Conservation (phyloP, 1,140 invertebrate genomes). For the Drosophila auraria region DNA sequence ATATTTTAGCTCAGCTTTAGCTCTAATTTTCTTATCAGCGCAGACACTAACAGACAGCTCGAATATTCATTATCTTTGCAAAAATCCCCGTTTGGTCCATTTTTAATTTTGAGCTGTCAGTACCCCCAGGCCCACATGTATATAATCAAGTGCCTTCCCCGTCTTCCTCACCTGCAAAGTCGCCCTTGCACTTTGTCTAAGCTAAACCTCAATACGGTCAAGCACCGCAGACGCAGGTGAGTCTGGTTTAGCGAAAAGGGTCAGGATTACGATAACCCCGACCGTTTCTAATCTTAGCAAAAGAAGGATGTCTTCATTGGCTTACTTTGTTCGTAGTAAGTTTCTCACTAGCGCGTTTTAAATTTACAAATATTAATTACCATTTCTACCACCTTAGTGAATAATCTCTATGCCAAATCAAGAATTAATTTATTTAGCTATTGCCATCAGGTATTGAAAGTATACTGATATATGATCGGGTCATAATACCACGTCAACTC, state of each 20-base stretch:
- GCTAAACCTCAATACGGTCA: neutral
- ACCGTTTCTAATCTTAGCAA: too few species aligned
- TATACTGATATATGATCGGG: constrained; percentile 2
- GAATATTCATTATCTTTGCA: constrained; percentile 14
- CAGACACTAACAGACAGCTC: constrained; percentile 17
- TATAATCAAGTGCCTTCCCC: constrained; percentile 8
- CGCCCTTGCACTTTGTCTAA: neutral
- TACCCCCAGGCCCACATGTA: constrained; percentile 10
- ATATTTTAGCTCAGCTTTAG: neutral
- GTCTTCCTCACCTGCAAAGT: neutral
- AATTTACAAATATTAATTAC: neutral
- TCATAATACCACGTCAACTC: constrained; percentile 12
- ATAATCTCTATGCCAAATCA: constrained; percentile 33
- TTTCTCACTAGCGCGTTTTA: too few species aligned
- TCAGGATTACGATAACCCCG: neutral
- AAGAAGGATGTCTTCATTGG: neutral
- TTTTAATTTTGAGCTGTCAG: constrained; percentile 11
- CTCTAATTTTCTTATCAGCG: constrained; percentile 23
- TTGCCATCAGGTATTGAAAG: constrained; percentile 7
- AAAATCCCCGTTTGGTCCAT: constrained; percentile 6
- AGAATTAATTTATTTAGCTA: constrained; percentile 10
- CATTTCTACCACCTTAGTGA: constrained; percentile 3
- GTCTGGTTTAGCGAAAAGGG: neutral
- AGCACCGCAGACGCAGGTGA: constrained; percentile 14
- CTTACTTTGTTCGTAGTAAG: neutral